Base-by-base conservation (phyloP, 2,113 vertebrate species). In the Nestor notabilis region DNA sequence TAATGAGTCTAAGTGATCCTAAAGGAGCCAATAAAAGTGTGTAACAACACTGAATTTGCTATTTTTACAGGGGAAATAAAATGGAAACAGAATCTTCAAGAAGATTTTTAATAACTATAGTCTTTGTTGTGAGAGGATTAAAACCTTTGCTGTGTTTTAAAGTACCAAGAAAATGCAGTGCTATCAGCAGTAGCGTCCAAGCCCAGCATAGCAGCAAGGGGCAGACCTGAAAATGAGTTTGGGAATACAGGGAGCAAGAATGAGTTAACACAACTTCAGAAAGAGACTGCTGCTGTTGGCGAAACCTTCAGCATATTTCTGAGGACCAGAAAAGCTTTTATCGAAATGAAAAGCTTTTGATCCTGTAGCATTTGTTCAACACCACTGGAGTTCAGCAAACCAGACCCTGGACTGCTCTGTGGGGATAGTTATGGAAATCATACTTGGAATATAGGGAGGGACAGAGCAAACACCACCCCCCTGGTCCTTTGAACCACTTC, bases 301-400 rank as follows among this genome's bases (percentile, higher is more conserved):
- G 33, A 31, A 68, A 21, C n/a, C 21, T 18, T 4, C 21, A 11
- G 21, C 19, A 6, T 6, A 15, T 13, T n/a, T 53, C 44, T 65
- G 71, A 29, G 60, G 35, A 17, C 5, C 16, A 21, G 65, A 55
- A 27, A 29, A 28, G 4, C 24, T 43, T 24, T 29, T 17, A 16
- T 53, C 29, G 6, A 23, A 78, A 27, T 17, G 27, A 16, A 31
- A 25, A 61, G 7, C 24, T 27, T 27, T 49, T 25, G 16, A 17
- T 44, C 60, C 60, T 37, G 1, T 6, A 72, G 65, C 35, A 3
- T 31, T 61, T 31, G 17, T 31, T 37, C 23, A n/a, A 6, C 5
- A 2, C 7, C 0, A 0, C n/a, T 20, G 16, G 43, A 8, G 49
- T 61, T 65, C 31, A 31, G 35, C 16, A n/a, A 68, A n/a, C 5